Evolutionary conservation across 1,140 invertebrate species (phyloP), one percentile per base, ranked within the genome.

Genomic region (Macrocentrus cingulum): DNA sequence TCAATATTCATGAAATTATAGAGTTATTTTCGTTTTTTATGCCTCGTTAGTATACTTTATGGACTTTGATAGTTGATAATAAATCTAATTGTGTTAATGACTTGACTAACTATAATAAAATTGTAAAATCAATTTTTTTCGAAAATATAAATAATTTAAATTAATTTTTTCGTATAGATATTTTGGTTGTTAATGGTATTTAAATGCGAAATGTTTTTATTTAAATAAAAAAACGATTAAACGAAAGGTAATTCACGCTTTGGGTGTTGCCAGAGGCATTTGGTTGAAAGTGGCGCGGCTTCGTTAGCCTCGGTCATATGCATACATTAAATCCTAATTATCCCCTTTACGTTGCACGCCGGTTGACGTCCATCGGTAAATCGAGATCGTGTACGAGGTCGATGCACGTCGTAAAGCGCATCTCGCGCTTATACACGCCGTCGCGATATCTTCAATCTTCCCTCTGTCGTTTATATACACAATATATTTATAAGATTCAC

Each of bases 321-420:
- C 65, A 65, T 66, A 66, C 51, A 60, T 69, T 68, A 62, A 68
- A 66, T 65, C 51, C 65, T 68, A 66, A 68, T 69, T 67, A 67
- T 55, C 49, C 58, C 58, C 56, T 57, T 57, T 44, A 57, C 46
- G 56, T 50, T 57, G 56, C 36, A 23, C 49, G 34, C 29, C 5
- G 23, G 22, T 13, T 18, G 19, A 52, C 59, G 32, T 53, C 50
- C 52, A 63, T 68, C 62, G 64, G 48, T 34, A 44, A 63, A 59
- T 60, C 50, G 49, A 65, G 56, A 19, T 48, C 23, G 8, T 46
- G 22, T 58, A 49, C 45, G 56, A 55, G 41, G 39, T 34, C 23
- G 56, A 29, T 50, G 56, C 46, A 50, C 46, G n/a, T 57, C 56
- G 46, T 56, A 56, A 49, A 56, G 11, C 20, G 11, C 44, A 39